A percentile compares a stretch with the other conserved stretches of the same genome.
Evolutionary conservation across 2,888 invertebrate species (phyloP).

Genomic region (Sminthurides aquaticus): DNA sequence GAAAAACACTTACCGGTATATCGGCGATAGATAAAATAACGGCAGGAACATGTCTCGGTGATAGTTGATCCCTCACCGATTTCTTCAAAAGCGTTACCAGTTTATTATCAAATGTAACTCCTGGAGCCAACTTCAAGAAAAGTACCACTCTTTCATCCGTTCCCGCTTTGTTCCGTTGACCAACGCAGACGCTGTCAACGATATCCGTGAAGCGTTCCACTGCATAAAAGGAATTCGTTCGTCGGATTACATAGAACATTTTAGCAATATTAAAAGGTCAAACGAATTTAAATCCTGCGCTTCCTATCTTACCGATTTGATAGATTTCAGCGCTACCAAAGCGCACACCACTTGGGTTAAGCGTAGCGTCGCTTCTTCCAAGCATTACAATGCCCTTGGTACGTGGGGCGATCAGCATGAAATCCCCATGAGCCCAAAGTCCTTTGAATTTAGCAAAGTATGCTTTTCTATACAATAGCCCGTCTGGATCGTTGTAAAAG

Average conservation of each 20-base stretch:
- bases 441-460: constrained; percentile 50
- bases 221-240: constrained; percentile 34
- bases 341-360: constrained; percentile 55
- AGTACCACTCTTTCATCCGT: constrained; percentile 53
- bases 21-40: constrained; percentile 46
- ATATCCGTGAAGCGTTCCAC: constrained; percentile 52
- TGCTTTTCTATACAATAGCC: constrained; percentile 49
- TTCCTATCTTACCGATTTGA: constrained; percentile 51
- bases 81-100: constrained; percentile 47
- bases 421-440: constrained; percentile 56
- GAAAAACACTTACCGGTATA: constrained; percentile 46
- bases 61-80: constrained; percentile 49
- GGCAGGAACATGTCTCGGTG: constrained; percentile 53
- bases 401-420: constrained; percentile 48
- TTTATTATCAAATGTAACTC: constrained; percentile 46
- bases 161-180: constrained; percentile 49
- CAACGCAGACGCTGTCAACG: constrained; percentile 53
- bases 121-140: constrained; percentile 50
- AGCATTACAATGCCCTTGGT: constrained; percentile 55
- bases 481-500: constrained; percentile 51
- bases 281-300: too few relatives aligned
- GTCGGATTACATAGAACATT: background rate
- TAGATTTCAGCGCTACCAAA: constrained; percentile 58
- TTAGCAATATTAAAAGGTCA: background rate
- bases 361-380: constrained; percentile 54